Evolutionary conservation across 1,140 invertebrate genomes (phyloP).

Genomic region (Branchinecta lindahli): DNA sequence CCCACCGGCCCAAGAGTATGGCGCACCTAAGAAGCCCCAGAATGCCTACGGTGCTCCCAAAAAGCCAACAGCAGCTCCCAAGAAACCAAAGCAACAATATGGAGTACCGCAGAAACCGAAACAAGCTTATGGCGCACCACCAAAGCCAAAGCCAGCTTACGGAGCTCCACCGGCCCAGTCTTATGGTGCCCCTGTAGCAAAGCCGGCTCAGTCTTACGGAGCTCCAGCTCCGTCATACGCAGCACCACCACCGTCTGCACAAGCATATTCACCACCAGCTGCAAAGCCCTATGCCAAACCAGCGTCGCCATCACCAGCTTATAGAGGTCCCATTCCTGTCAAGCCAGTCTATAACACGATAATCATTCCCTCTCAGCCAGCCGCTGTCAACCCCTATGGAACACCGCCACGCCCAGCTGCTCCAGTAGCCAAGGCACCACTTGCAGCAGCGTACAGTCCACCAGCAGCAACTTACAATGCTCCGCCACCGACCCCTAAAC

Average conservation of each 20-base stretch:
- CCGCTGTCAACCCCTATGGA: too few relatives aligned
- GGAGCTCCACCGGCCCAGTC: background rate
- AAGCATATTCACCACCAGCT: background rate
- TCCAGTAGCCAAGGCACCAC: too few relatives aligned
- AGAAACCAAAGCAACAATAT: background rate
- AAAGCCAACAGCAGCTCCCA: background rate
- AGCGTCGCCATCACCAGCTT: background rate
- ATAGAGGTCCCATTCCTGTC: background rate
- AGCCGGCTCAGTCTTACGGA: background rate
- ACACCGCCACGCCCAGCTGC: too few relatives aligned
- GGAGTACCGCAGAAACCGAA: background rate
- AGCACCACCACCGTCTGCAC: background rate
- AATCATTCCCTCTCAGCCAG: too few relatives aligned
- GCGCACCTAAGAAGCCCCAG: background rate
- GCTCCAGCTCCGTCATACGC: background rate
- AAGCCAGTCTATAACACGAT: too few relatives aligned
- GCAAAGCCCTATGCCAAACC: background rate
- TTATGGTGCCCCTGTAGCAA: background rate
- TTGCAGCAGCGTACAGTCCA: too few relatives aligned
- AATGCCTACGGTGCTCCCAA: background rate
- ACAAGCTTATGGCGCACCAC: background rate
- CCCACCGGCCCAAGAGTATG: background rate
- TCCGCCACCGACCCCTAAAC: too few relatives aligned
- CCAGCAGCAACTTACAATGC: too few relatives aligned
- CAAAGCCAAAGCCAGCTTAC: constrained; percentile 4